Evolutionary conservation across 1,140 invertebrate species (phyloP), one percentile per base, ranked within the genome.

Genomic region (Drosophila bifasciata): DNA sequence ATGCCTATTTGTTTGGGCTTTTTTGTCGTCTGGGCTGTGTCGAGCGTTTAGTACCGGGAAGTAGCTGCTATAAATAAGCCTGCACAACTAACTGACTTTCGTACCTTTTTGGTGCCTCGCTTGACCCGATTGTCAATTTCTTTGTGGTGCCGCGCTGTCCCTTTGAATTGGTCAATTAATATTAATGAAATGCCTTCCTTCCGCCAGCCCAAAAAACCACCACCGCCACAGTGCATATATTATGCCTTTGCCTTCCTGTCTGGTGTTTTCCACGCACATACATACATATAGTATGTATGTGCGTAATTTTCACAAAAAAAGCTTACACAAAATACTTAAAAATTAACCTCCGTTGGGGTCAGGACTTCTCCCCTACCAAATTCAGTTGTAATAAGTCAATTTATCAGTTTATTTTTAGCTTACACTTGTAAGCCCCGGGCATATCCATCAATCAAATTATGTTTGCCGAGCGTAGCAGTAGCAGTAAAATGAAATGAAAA

Each of bases 111-210:
- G n/a, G 52, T 61, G 25, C 13, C 19, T 40, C 13, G n/a, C 69
- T 57, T 41, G 45, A 49, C 60, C 66, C 23, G 66, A 75, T 78
- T 71, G 43, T 3, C 3, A 11, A 13, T 13, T 43, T 53, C 50
- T 53, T 50, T 56, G 58, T 53, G 40, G 39, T 55, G 51, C 52
- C 49, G 39, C 41, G 43, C 76, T 45, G 76, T 77, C 68, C 60
- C 45, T 83, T 78, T 86, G 66, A 81, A 83, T 88, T 76, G 83
- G 56, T 88, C 83, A 88, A 88, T 88, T 88, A 88, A 88, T 88
- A 88, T 88, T 88, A 88, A 88, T 88, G 83, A 88, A 88, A 76
- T 69, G 75, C 55, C 32, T 36, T 28, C 28, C 41, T 39, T 41
- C 13, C 32, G 17, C 40, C 32, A 36, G 13, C 11, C 32, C 11